Evolutionary conservation across 2,113 vertebrate species (phyloP).

Genomic region (Orcinus orca): DNA sequence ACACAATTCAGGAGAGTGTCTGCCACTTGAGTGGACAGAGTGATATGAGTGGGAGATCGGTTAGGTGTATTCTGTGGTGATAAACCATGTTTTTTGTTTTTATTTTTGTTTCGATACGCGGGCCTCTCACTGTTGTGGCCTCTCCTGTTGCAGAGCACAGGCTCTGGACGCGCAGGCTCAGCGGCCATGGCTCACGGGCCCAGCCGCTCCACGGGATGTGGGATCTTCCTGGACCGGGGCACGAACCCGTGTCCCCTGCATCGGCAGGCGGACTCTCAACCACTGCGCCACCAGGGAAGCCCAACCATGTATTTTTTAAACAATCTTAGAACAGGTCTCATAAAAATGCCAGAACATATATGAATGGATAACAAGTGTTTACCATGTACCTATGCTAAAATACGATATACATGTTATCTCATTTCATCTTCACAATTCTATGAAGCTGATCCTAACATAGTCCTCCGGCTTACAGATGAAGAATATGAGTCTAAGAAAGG

Average conservation of each 20-base stretch:
- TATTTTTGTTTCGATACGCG: too few relatives aligned
- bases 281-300: too few relatives aligned
- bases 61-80: neutral
- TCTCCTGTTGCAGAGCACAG: too few relatives aligned
- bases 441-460: neutral
- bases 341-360: constrained; percentile 1
- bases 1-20: neutral
- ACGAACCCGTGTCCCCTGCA: too few relatives aligned
- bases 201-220: too few relatives aligned
- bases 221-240: too few relatives aligned
- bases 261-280: too few relatives aligned
- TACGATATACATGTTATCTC: neutral
- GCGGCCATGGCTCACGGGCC: too few relatives aligned
- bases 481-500: neutral
- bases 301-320: neutral
- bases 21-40: neutral
- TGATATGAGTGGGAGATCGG: neutral
- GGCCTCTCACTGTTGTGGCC: too few relatives aligned
- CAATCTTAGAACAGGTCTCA: neutral
- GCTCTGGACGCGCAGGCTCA: too few relatives aligned
- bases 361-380: neutral
- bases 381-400: neutral
- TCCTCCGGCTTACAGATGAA: neutral
- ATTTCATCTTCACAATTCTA: neutral
- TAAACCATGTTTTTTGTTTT: neutral